phyloP scores from a whole-genome alignment of 2,888 invertebrate genomes.

The Calameuta pallipes region DNA sequence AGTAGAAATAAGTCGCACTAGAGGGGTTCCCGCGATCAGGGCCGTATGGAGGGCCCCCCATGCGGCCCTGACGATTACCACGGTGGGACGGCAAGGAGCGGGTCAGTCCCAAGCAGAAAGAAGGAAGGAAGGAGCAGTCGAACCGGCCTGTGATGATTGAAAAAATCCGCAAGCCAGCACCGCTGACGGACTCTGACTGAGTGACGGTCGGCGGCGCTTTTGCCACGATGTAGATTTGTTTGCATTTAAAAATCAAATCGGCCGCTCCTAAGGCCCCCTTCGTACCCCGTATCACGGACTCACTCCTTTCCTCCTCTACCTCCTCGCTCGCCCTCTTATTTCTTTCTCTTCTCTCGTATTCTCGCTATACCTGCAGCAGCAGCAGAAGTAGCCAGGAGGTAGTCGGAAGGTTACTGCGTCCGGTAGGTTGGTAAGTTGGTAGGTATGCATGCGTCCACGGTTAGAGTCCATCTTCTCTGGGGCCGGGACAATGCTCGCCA shows the following conservation, averaged over 20 bases:
- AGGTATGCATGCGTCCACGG: constrained; percentile 47
- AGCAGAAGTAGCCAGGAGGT: background rate
- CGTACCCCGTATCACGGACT: background rate
- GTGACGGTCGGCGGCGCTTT: constrained; percentile 57
- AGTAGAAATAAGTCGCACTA: background rate
- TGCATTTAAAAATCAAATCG: constrained; percentile 66
- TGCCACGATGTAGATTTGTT: constrained; percentile 65
- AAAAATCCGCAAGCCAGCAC: constrained; percentile 45
- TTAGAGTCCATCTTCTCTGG: background rate
- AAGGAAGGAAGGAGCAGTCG: constrained; percentile 12
- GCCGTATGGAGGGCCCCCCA: background rate
- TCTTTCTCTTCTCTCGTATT: background rate
- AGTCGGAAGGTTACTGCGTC: constrained; percentile 25
- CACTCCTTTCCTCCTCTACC: constrained; percentile 14
- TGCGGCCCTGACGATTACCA: constrained; percentile 7
- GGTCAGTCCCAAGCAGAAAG: background rate
- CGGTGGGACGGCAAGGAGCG: constrained; percentile 10
- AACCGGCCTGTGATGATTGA: constrained; percentile 41
- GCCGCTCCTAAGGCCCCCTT: constrained; percentile 12
- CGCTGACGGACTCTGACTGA: constrained; percentile 17
- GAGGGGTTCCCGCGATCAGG: background rate
- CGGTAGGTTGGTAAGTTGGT: constrained; percentile 38
- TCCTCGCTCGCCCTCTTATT: constrained; percentile 17
- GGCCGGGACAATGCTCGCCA: constrained; percentile 46
- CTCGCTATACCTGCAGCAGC: background rate